Base-by-base conservation (phyloP, 2,797 vertebrate genomes). In the Nyctibius grandis region DNA sequence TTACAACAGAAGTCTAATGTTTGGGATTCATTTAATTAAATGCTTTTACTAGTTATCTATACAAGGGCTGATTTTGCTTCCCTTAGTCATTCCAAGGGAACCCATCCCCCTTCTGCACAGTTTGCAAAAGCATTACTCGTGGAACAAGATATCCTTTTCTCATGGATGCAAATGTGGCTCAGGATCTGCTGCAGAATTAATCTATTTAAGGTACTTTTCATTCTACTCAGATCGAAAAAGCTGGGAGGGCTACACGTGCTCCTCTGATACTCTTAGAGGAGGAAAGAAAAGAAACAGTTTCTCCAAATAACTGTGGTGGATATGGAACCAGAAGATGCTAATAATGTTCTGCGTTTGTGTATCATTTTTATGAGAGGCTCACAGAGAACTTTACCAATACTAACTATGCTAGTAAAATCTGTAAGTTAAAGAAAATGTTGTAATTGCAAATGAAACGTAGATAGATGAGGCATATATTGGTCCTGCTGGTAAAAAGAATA, bases 361-460 rank as follows among this genome's bases (percentile, higher is more conserved):
- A 68, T 50, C 21, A 47, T 75, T 81, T 92, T 68, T 59, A 64
- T 21, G 21, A 77, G 29, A 86, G 25, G 31, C 26, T 94, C 15
- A 88, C 25, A 51, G 38, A 78, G 28, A 91, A 61, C 19, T 50
- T 86, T n/a, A 89, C 23, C 16, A 36, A n/a, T 13, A 60, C 17
- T 33, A 84, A 70, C 17, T 38, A 57, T 36, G 17, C 36, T 50
- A 75, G 31, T 38, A 89, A 91, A 78, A 72, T 65, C 53, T 9
- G 0, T 63, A 64, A 73, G 26, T 25, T 45, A 75, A 89, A 56
- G 50, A 92, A 60, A n/a, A 65, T 0, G 0, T 12, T 57, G 56
- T 22, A 75, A 79, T 34, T 85, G 44, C 60, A 78, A 90, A 38
- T 65, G 54, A 86, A 95, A 91, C 53, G 57, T 59, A 81, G 57